Percentiles rank a stretch among this genome's conserved stretches.
These are phyloP conservation scores for Lepidochitona cinerea DNA, from an alignment of 2,888 invertebrate species.

Conservation along the genomic window DNA sequence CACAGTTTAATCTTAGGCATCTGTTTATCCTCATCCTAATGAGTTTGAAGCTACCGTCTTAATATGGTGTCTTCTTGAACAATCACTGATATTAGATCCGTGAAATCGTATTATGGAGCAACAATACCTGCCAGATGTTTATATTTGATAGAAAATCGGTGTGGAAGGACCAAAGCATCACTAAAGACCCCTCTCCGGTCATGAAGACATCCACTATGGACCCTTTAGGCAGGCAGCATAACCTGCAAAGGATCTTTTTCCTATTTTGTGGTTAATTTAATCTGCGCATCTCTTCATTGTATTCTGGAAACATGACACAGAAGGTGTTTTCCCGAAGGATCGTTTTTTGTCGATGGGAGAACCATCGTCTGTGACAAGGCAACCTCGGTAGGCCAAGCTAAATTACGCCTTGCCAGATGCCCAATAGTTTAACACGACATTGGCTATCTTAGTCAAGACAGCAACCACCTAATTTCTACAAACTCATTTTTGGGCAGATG, in stretches of 20 bases:
- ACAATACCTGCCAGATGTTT: constrained; percentile 7
- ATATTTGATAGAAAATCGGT: neutral
- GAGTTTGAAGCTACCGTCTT: neutral
- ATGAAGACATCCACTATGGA: no score
- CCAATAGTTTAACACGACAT: neutral
- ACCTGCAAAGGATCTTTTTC: neutral
- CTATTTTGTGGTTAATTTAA: constrained; percentile 7
- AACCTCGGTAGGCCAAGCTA: neutral
- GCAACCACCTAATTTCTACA: neutral
- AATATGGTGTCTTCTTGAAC: neutral
- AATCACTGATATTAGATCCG: neutral
- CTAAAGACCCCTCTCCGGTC: no score
- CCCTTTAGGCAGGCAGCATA: neutral
- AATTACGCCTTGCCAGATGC: constrained; percentile 3
- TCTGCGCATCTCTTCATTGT: constrained; percentile 2
- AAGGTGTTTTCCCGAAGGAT: neutral
- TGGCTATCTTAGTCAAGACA: neutral
- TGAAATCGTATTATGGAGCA: neutral
- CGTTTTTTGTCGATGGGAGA: neutral
- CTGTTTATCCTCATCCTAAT: neutral
- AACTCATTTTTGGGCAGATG: neutral
- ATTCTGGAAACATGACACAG: neutral
- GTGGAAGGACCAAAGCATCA: neutral
- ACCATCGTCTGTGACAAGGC: neutral
- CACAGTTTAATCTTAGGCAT: neutral